A percentile compares a stretch with the other conserved stretches of the same genome.
These are phyloP conservation scores for Gallinago jamesoni DNA, from an alignment of 2,113 vertebrate species.

Conservation along the genomic window DNA sequence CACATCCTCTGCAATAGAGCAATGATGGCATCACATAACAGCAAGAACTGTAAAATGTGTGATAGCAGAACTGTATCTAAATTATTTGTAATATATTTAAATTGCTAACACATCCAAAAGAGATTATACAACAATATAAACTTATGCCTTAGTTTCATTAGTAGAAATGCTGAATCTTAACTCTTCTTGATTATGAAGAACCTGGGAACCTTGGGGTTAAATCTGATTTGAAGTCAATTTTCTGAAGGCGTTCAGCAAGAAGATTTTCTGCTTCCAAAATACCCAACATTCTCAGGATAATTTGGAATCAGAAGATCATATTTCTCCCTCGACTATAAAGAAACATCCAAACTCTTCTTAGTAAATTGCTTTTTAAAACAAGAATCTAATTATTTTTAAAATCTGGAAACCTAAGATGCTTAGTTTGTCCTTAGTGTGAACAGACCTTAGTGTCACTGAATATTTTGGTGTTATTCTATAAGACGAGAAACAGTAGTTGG, in stretches of 20 bases:
- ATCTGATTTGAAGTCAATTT: background rate
- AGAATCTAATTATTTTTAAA: background rate
- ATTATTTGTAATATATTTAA: background rate
- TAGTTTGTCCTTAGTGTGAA: background rate
- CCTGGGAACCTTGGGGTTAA: background rate
- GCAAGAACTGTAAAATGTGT: background rate
- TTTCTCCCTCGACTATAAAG: background rate
- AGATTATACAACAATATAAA: background rate
- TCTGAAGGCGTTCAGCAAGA: background rate
- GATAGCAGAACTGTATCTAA: background rate
- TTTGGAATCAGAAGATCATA: background rate
- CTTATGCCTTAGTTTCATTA: background rate
- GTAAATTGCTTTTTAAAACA: background rate
- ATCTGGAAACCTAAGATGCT: background rate
- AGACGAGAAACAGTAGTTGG: background rate
- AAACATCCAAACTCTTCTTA: background rate
- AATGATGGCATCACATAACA: background rate
- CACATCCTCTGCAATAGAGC: background rate
- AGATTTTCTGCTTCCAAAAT: background rate
- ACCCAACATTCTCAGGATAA: background rate
- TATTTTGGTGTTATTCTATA: background rate
- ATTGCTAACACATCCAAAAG: background rate
- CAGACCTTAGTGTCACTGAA: background rate
- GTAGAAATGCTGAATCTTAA: background rate
- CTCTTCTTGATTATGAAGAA: background rate